phyloP scores from a whole-genome alignment of 2,113 vertebrate genomes.

The Corydoras sp. region DNA sequence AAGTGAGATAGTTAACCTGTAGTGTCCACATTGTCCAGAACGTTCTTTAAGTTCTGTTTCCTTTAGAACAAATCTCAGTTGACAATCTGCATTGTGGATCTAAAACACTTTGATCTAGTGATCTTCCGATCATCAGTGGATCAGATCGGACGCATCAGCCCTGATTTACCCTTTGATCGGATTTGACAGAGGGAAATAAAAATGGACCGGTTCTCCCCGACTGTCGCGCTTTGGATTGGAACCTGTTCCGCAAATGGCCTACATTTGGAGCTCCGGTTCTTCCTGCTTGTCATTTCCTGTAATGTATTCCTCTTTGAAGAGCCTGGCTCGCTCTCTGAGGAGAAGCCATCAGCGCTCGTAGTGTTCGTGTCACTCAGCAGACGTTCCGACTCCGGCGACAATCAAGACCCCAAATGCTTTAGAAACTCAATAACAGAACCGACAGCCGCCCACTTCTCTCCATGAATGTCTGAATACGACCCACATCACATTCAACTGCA shows the following conservation, averaged over 20 bases:
- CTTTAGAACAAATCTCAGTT: no score
- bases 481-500: neutral
- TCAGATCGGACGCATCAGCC: neutral
- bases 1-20: no score
- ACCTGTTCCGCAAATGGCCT: neutral
- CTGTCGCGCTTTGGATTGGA: neutral
- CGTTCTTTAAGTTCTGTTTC: no score
- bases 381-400: neutral
- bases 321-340: neutral
- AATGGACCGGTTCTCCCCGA: neutral
- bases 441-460: neutral
- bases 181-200: neutral
- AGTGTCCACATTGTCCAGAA: no score
- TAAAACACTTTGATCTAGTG: neutral
- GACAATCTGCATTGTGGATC: no score
- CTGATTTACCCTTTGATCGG: slow-evolving; percentile 10
- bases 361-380: neutral
- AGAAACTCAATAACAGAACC: neutral
- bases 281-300: neutral
- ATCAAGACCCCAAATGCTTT: neutral
- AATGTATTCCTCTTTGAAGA: neutral
- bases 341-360: neutral
- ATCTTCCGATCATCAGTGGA: slow-evolving; percentile 11
- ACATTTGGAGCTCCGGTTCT: neutral
- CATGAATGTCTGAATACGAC: neutral